Conservation (phyloP, 2,797 vertebrate species). For the Peromyscus attwateri region DNA sequence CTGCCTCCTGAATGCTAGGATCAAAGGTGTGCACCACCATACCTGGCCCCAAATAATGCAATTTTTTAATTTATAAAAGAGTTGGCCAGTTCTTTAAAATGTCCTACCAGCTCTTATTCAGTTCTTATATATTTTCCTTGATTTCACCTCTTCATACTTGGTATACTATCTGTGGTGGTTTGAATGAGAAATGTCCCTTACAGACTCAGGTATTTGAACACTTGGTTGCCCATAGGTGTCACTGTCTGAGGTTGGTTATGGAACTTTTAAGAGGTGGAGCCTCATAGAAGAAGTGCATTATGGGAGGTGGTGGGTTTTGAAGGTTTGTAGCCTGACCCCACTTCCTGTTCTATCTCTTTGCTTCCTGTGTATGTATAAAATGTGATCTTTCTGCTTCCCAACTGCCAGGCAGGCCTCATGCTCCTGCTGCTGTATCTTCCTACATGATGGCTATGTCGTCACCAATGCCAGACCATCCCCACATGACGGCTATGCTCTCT, state of each 20-base stretch:
- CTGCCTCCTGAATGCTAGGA: background rate
- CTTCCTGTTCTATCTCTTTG: background rate
- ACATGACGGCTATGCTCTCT: no score
- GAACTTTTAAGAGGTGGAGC: background rate
- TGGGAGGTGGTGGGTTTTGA: background rate
- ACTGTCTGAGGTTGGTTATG: background rate
- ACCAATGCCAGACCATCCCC: no score
- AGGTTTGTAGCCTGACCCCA: background rate
- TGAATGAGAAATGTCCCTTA: background rate
- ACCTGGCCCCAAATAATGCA: background rate
- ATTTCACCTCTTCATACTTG: background rate
- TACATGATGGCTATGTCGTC: no score
- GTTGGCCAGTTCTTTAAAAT: background rate
- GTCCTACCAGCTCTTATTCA: background rate
- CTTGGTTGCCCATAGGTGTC: background rate
- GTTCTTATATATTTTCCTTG: background rate
- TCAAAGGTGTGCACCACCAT: background rate
- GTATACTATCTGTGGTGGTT: background rate
- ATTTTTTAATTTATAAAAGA: conserved; percentile 6
- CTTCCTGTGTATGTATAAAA: background rate
- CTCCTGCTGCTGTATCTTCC: no score
- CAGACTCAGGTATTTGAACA: background rate
- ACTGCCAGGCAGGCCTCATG: background rate
- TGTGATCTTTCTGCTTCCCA: background rate
- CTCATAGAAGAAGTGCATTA: background rate